Evolutionary conservation across 2,888 invertebrate species (phyloP), one percentile per base, ranked within the genome.

Genomic region (Nowickia ferox): DNA sequence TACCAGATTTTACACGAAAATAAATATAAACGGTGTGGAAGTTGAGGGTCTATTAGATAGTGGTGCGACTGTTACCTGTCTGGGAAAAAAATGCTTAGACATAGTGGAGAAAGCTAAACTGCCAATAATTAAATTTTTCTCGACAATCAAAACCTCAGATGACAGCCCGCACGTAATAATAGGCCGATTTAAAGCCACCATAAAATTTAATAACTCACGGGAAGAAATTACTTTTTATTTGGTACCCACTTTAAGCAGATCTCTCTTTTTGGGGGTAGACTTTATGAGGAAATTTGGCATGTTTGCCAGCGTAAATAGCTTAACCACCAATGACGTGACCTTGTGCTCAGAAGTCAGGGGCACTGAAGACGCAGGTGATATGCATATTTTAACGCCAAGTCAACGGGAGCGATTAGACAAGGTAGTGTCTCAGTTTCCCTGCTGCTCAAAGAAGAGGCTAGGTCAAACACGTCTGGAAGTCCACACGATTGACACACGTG

Each of bases 181-280:
- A 1, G 76, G 76, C n/a, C 42, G 66, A 46, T 11, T 46, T 46
- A 46, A 15, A 46, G 46, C 46, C 5, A 38, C 17, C 0, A 40
- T 77, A 11, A 17, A 17, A 4, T 77, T 68, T 22, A 77, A 77
- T 48, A 59, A 44, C 5, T 5, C 30, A 30, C 30, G 30, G 30
- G 30, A 30, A 30, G 30, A 42, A 22, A 17, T 68, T 1, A 46
- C 13, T 9, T 68, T 77, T 40, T 68, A 57, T 46, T 10, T 68
- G 3, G 59, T 68, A 2, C 76, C 76, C 1, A 38, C 77, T 1
- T 9, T 77, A 11, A 68, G 9, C 13, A 9, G 77, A 9, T 15
- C 66, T 2, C 59, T 77, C 8, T 77, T 68, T 48, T 17, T 77
- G 40, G 68, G 77, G 0, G 57, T 68, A 17, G 77, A 77, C 40